Evolutionary conservation across 1,140 invertebrate genomes (phyloP).

Genomic region (Harpegnathos saltator): DNA sequence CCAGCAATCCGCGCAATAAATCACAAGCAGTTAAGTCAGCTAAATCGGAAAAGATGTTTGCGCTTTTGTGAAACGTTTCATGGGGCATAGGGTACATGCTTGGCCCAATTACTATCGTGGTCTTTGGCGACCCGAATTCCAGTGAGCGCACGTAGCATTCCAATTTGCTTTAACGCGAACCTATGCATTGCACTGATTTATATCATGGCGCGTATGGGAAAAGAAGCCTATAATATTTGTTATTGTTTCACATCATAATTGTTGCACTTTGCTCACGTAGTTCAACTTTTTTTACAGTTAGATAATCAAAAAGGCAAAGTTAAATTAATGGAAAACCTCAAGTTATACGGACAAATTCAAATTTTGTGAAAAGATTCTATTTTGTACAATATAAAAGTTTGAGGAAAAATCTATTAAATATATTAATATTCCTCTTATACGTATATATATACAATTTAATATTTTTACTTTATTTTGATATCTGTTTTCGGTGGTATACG

Average conservation of each 20-base stretch:
- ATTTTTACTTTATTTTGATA: too few relatives aligned
- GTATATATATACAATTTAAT: too few relatives aligned
- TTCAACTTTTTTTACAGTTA: too few relatives aligned
- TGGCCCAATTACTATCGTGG: conserved; percentile 11
- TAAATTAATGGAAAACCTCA: too few relatives aligned
- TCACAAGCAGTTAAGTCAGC: neutral
- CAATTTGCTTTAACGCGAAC: conserved; percentile 3
- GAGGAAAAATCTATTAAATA: too few relatives aligned
- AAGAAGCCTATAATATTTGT: neutral
- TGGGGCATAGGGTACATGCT: neutral
- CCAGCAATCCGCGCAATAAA: neutral
- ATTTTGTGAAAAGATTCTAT: too few relatives aligned
- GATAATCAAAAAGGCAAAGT: too few relatives aligned
- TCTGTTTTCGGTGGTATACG: too few relatives aligned
- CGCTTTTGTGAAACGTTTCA: neutral
- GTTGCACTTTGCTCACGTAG: too few relatives aligned
- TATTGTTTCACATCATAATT: neutral
- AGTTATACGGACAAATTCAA: too few relatives aligned
- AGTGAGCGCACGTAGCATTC: conserved; percentile 1
- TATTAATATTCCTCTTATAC: too few relatives aligned
- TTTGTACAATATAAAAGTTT: too few relatives aligned
- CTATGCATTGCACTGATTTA: conserved; percentile 19
- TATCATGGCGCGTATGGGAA: neutral
- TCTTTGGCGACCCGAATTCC: conserved; percentile 29
- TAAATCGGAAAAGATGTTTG: neutral